Conservation (phyloP, 2,113 vertebrate species). For the Pachyramphus minor region DNA sequence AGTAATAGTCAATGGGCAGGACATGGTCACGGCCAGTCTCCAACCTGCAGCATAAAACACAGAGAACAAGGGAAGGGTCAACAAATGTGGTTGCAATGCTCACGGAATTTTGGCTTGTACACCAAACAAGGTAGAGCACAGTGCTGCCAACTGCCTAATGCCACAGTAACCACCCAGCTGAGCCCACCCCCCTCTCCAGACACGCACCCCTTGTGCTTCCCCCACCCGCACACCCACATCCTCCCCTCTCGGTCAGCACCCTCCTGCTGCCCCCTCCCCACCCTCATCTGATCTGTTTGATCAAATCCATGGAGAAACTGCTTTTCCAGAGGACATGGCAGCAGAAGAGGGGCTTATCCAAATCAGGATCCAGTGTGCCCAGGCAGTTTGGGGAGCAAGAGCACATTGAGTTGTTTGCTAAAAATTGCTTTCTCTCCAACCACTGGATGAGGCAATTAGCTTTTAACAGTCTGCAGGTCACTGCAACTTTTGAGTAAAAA, state of each 20-base stretch:
- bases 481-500: neutral
- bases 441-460: neutral
- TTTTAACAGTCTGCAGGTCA: neutral
- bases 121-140: neutral
- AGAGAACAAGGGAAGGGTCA: constrained; percentile 9
- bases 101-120: neutral
- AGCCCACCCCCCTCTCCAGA: neutral
- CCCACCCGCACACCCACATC: neutral
- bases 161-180: accelerated
- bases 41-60: constrained; percentile 73
- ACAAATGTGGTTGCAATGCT: neutral
- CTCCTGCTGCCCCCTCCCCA: neutral
- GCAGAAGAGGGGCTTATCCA: neutral
- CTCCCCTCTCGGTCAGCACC: neutral
- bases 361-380: neutral
- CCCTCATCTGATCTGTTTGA: neutral
- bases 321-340: neutral
- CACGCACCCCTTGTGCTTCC: accelerated
- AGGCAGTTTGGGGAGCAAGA: neutral
- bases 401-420: neutral
- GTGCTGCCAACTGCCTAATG: neutral
- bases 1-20: constrained; percentile 96
- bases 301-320: neutral
- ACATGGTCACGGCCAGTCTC: constrained; percentile 85
- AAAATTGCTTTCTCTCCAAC: neutral